Percentiles rank a stretch among this genome's conserved stretches.
These are phyloP conservation scores for Cyphomyrmex costatus DNA, from an alignment of 1,140 invertebrate genomes.

Conservation along the genomic window DNA sequence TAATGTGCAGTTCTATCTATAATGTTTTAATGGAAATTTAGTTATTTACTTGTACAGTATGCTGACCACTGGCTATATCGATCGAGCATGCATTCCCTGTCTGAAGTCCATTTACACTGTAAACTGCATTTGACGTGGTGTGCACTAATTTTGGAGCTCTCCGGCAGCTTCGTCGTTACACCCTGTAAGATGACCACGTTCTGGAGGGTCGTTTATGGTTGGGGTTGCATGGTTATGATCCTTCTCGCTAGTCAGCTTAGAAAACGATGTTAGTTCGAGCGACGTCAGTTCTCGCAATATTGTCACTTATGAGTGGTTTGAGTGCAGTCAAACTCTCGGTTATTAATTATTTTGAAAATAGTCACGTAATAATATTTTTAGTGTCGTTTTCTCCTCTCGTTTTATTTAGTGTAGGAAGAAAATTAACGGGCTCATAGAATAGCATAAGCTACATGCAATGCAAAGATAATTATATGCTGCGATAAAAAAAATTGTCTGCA, in stretches of 20 bases:
- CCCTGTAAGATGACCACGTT: slow-evolving; percentile 44
- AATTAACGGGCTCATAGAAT: neutral
- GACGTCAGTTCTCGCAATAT: slow-evolving; percentile 8
- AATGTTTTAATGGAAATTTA: slow-evolving; percentile 26
- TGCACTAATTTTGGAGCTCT: slow-evolving; percentile 55
- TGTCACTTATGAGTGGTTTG: neutral
- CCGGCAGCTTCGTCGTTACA: slow-evolving; percentile 34
- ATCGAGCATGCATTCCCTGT: slow-evolving; percentile 30
- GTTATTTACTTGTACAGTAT: slow-evolving; percentile 37
- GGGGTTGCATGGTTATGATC: slow-evolving; percentile 17
- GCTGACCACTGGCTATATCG: slow-evolving; percentile 44
- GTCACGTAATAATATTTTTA: too few species aligned
- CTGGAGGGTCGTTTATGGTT: slow-evolving; percentile 18
- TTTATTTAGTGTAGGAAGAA: neutral
- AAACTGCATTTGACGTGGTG: slow-evolving; percentile 60
- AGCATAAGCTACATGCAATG: neutral
- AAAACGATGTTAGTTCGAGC: slow-evolving; percentile 24
- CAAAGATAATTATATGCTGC: neutral
- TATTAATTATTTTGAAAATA: neutral
- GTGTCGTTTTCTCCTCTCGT: neutral
- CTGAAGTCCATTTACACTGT: slow-evolving; percentile 58
- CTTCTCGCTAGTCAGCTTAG: slow-evolving; percentile 21
- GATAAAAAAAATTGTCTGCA: neutral
- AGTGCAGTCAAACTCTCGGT: neutral
- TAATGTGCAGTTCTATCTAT: neutral